Evolutionary conservation across 92 coral and sea anemone genomes (phyloP).

Genomic region (Palythoa caribaeorum): DNA sequence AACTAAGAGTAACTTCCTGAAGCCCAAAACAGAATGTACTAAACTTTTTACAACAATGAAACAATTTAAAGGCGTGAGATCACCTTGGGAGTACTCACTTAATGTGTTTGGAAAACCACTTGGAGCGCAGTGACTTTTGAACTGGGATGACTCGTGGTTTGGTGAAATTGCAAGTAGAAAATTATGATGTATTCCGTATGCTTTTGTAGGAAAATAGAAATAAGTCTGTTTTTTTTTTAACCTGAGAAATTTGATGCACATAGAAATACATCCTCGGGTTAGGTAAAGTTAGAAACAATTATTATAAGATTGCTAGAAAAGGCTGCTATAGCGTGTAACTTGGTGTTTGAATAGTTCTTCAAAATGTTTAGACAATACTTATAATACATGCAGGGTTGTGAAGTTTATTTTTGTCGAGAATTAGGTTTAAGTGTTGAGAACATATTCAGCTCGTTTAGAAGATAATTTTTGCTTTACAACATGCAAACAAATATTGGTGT

Average conservation of each 20-base stretch:
- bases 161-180: not conserved
- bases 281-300: not conserved
- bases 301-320: not conserved
- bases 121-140: constrained; percentile 32
- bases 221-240: no score
- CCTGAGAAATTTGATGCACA: not conserved
- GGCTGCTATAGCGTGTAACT: not conserved
- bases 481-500: not conserved
- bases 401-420: constrained; percentile 17
- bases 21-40: not conserved
- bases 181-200: constrained; percentile 38
- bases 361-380: not conserved
- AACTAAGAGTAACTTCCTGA: not conserved
- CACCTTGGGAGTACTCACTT: not conserved
- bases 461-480: not conserved
- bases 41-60: not conserved
- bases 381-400: not conserved
- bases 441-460: constrained; percentile 13
- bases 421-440: constrained; percentile 14
- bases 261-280: no score
- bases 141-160: not conserved
- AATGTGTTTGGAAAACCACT: constrained; percentile 43
- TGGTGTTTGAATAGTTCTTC: not conserved
- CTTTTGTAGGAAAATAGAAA: not conserved
- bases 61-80: constrained; percentile 4